Evolutionary conservation across 2,888 invertebrate genomes (phyloP).

Genomic region (Sipha maydis): DNA sequence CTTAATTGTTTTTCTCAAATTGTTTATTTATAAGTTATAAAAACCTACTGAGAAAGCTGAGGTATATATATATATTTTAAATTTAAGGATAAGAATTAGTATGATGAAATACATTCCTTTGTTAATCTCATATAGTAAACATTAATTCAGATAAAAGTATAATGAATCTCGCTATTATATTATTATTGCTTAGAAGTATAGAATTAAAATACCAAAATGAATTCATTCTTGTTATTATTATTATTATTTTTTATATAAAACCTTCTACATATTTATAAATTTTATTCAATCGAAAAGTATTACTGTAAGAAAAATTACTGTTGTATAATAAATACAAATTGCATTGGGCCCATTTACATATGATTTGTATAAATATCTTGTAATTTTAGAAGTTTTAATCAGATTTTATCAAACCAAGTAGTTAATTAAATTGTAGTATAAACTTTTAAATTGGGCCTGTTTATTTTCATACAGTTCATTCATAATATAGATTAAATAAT

Average conservation of each 20-base stretch:
- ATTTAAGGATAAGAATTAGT: neutral
- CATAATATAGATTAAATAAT: too few relatives aligned
- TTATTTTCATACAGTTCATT: too few relatives aligned
- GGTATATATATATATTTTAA: neutral
- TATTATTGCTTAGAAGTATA: neutral
- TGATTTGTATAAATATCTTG: too few relatives aligned
- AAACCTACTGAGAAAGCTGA: neutral
- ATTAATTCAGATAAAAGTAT: neutral
- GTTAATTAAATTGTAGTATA: too few relatives aligned
- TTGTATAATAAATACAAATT: too few relatives aligned
- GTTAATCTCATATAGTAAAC: neutral
- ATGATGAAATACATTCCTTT: neutral
- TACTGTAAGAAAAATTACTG: too few relatives aligned
- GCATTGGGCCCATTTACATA: too few relatives aligned
- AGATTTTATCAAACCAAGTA: too few relatives aligned
- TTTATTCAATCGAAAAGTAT: too few relatives aligned
- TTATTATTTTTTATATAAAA: neutral
- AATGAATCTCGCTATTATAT: slow-evolving; percentile 9
- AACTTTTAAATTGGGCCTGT: too few relatives aligned
- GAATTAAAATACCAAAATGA: neutral
- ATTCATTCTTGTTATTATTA: neutral
- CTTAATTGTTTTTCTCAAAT: neutral
- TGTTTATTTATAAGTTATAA: neutral
- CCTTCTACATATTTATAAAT: too few relatives aligned
- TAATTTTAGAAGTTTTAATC: too few relatives aligned